Base-by-base conservation (phyloP, 2,113 vertebrate genomes). In the Embiotoca jacksoni region DNA sequence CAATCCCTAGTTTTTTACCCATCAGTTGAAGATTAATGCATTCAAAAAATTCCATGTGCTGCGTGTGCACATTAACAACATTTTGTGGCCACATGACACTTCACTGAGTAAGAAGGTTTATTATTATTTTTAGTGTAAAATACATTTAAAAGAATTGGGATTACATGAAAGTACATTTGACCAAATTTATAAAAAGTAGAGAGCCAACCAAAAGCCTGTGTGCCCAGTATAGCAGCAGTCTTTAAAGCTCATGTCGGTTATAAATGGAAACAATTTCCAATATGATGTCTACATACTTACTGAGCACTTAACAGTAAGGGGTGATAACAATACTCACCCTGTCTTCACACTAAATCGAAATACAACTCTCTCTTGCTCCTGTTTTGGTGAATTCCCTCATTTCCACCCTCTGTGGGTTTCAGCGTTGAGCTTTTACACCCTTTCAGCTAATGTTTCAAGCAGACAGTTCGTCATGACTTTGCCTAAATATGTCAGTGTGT, bases 401-500 rank as follows among this genome's bases (percentile, higher is more conserved):
- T 39, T 16, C 49, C 41, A 15, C 15, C 53, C 3, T 53, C 57
- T 11, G 53, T 7, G 23, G 53, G 62, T 50, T 67, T n/a, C 33
- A 0, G 16, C 3, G 56, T 39, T 41, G 31, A 75, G 60, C 62
- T 78, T 75, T 68, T 58, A 75, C 81, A 57, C 63, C 50, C 80
- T 84, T 79, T 87, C 71, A 75, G 73, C 63, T 63, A 52, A 75
- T 58, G 81, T 72, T 68, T n/a, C 75, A 41, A 53, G 46, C 72
- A 53, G 65, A 58, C 75, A 30, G 89, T 91, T 76, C 39, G 72
- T 91, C 91, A 86, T 7, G 13, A 63, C 83, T 75, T 88, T 88
- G 69, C 75, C 75, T 85, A 92, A 92, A 91, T 93, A 92, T 91
- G 87, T 88, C 90, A 79, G 73, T n/a, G 44, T 61, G 80, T 59